phyloP scores from a whole-genome alignment of 2,888 invertebrate species.

The Chelonus formosanus region DNA sequence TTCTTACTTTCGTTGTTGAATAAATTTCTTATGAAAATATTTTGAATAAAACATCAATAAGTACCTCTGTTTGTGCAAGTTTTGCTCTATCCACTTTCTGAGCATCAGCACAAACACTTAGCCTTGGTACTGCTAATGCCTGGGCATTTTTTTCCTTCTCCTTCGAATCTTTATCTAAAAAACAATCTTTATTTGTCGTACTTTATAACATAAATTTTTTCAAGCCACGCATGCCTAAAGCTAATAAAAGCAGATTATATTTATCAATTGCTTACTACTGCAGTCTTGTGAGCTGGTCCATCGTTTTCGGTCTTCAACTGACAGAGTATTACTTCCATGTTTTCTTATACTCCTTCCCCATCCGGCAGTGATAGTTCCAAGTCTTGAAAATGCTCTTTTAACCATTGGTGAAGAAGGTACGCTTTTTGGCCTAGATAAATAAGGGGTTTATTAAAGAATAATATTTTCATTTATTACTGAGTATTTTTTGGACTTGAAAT shows the following conservation, averaged over 20 bases:
- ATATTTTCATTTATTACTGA: too few species aligned
- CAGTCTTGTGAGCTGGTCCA: conserved; percentile 94
- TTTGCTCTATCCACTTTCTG: conserved; percentile 93
- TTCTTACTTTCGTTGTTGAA: too few species aligned
- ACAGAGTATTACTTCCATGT: conserved; percentile 80
- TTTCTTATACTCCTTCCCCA: conserved; percentile 90
- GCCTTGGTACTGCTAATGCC: conserved; percentile 80
- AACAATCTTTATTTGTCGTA: not conserved
- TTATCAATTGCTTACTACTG: conserved; percentile 74
- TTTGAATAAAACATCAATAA: not conserved
- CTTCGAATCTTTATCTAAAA: conserved; percentile 80
- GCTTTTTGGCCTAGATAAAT: conserved; percentile 80
- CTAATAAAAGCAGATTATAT: too few species aligned
- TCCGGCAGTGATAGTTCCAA: conserved; percentile 89
- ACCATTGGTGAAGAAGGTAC: conserved; percentile 95
- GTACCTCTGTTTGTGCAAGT: conserved; percentile 88
- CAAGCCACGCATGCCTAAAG: too few species aligned
- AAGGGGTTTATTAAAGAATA: conserved; percentile 33
- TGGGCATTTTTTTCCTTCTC: conserved; percentile 78
- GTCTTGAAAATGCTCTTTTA: conserved; percentile 87
- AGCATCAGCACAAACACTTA: conserved; percentile 92
- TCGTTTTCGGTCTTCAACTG: conserved; percentile 89
- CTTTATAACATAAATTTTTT: conserved; percentile 14
- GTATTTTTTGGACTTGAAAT: too few species aligned
- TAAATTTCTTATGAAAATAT: not conserved